Conservation (phyloP, 2,888 invertebrate species). For the Reticulitermes lucifugus region DNA sequence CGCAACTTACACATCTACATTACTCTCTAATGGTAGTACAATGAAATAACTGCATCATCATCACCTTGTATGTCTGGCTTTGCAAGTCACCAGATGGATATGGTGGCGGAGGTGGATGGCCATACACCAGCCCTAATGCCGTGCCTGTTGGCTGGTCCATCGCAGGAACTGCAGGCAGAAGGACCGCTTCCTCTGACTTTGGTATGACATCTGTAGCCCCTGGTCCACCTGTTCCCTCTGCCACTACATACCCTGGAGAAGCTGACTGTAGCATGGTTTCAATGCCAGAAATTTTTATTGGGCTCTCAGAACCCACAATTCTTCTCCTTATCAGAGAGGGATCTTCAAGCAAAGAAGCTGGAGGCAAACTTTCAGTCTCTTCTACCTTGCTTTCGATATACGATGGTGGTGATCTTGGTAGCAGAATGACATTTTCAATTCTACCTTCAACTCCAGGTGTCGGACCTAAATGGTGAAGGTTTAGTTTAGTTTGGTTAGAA, state of each 20-base stretch:
- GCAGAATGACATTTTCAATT: constrained; percentile 1
- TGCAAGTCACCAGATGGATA: constrained; percentile 31
- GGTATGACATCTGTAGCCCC: constrained; percentile 19
- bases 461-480: not conserved
- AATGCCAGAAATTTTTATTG: constrained; percentile 15
- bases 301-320: not conserved
- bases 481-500: too few species aligned
- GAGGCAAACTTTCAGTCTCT: constrained; percentile 5
- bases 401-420: not conserved
- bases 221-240: not conserved
- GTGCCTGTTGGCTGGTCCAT: constrained; percentile 7
- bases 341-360: constrained; percentile 22
- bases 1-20: too few species aligned
- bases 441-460: constrained; percentile 9
- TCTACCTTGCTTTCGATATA: constrained; percentile 21
- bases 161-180: constrained; percentile 5
- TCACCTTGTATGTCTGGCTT: constrained; percentile 34
- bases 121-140: constrained; percentile 33
- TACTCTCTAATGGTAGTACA: too few species aligned
- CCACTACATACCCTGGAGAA: not conserved
- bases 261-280: constrained; percentile 29
- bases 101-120: constrained; percentile 47
- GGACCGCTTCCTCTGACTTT: constrained; percentile 26
- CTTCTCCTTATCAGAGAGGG: not conserved
- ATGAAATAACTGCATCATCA: too few species aligned